These are phyloP conservation scores for Drosophila ogumai DNA, from an alignment of 1,140 invertebrate genomes.

Conservation along the genomic window DNA sequence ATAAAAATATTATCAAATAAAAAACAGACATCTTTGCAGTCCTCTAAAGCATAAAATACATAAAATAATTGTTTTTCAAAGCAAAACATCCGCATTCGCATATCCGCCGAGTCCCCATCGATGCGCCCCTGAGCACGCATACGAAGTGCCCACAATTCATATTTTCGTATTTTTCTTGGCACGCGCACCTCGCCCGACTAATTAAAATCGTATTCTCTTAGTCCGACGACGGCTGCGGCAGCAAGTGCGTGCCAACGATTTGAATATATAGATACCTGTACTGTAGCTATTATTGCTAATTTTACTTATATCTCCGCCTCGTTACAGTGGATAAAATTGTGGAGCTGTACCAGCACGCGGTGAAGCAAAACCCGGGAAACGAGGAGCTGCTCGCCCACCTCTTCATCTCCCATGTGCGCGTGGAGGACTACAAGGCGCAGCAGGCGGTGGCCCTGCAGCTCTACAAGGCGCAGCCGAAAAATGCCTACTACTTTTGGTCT, in stretches of 20 bases:
- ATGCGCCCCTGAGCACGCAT: conserved; percentile 21
- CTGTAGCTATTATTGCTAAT: conserved; percentile 31
- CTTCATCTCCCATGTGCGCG: conserved; percentile 97
- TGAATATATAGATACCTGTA: conserved; percentile 26
- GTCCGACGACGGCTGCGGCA: conserved; percentile 34
- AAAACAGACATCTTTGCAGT: background rate
- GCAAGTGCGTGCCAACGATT: conserved; percentile 64
- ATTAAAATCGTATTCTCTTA: conserved; percentile 69
- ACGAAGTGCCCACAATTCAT: conserved; percentile 50
- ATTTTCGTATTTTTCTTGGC: conserved; percentile 73
- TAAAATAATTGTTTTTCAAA: background rate
- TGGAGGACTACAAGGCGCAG: conserved; percentile 96
- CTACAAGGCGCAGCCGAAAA: conserved; percentile 96
- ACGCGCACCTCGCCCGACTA: conserved; percentile 57
- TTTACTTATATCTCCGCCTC: conserved; percentile 41
- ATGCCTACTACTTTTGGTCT: conserved; percentile 99
- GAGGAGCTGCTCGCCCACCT: conserved; percentile 97
- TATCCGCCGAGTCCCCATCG: conserved; percentile 1
- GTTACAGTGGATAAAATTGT: conserved; percentile 94
- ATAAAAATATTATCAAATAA: background rate
- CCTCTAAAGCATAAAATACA: background rate
- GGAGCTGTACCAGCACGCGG: conserved; percentile 94
- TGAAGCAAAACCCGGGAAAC: conserved; percentile 93
- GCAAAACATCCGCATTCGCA: background rate
- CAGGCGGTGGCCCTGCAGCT: conserved; percentile 94